Conservation (phyloP, 2,113 vertebrate genomes). For the Phaethornis superciliosus region DNA sequence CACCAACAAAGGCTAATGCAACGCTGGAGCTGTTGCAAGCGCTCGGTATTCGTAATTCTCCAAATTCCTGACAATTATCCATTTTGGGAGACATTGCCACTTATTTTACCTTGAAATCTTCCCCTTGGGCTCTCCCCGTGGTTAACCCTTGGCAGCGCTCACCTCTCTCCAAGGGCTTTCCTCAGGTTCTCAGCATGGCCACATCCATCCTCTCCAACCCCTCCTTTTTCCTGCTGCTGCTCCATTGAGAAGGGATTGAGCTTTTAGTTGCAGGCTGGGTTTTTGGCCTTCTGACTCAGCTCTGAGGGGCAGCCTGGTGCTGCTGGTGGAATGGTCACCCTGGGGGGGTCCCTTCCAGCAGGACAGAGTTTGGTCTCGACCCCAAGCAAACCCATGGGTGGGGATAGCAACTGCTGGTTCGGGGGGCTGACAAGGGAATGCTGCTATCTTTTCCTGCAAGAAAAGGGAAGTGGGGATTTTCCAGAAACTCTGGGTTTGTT, state of each 20-base stretch:
- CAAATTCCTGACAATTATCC: constrained; percentile 27
- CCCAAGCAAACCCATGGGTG: accelerated
- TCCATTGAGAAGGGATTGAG: background rate
- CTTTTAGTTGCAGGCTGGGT: background rate
- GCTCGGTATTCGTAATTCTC: background rate
- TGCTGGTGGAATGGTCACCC: background rate
- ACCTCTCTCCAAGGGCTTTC: background rate
- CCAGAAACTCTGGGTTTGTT: background rate
- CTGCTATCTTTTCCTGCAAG: background rate
- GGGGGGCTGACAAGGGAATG: too few species aligned
- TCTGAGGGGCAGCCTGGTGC: too few species aligned
- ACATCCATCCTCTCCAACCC: background rate
- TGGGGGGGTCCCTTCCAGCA: background rate
- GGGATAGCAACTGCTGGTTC: background rate
- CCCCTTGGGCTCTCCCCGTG: constrained; percentile 8
- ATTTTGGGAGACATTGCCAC: background rate
- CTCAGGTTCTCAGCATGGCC: background rate
- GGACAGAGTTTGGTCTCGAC: background rate
- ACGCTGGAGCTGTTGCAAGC: background rate
- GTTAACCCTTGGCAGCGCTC: background rate
- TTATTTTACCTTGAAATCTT: background rate
- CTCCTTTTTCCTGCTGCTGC: background rate
- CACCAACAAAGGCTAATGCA: constrained; percentile 16
- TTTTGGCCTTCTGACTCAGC: background rate
- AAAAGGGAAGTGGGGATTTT: background rate